Conservation (phyloP, 2,888 invertebrate species). For the Acheta domesticus region DNA sequence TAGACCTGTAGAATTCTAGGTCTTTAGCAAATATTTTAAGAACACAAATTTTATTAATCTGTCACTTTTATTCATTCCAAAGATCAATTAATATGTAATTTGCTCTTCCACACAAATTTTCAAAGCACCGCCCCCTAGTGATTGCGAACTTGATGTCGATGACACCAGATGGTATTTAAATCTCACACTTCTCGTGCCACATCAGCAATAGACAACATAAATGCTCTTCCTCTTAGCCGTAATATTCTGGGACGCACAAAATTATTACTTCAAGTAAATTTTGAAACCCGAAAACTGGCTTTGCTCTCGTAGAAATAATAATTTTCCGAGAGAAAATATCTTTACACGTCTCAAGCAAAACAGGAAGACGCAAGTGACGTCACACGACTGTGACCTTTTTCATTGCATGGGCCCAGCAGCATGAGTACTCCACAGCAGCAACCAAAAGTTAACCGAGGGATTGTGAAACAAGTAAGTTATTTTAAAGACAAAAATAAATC, state of each 20-base stretch:
- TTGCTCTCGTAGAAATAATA: background rate
- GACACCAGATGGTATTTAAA: slow-evolving; percentile 30
- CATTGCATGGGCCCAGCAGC: slow-evolving; percentile 39
- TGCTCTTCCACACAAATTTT: background rate
- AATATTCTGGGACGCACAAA: background rate
- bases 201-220: slow-evolving; percentile 29
- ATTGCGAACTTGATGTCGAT: slow-evolving; percentile 3
- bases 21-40: too few relatives aligned
- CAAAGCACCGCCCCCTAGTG: slow-evolving; percentile 18
- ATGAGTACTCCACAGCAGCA: slow-evolving; percentile 46
- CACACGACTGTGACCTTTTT: slow-evolving; percentile 37
- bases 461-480: slow-evolving; percentile 57
- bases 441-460: slow-evolving; percentile 53
- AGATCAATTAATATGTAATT: too few relatives aligned
- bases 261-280: background rate
- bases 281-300: background rate
- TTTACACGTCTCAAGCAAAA: background rate
- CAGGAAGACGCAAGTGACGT: slow-evolving; percentile 34
- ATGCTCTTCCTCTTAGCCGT: background rate
- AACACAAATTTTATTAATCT: too few relatives aligned
- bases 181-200: slow-evolving; percentile 30
- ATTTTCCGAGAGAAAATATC: background rate
- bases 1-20: too few relatives aligned
- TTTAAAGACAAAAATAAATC: background rate
- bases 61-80: too few relatives aligned